phyloP scores from a whole-genome alignment of 1,140 invertebrate genomes.

The Physella acuta region DNA sequence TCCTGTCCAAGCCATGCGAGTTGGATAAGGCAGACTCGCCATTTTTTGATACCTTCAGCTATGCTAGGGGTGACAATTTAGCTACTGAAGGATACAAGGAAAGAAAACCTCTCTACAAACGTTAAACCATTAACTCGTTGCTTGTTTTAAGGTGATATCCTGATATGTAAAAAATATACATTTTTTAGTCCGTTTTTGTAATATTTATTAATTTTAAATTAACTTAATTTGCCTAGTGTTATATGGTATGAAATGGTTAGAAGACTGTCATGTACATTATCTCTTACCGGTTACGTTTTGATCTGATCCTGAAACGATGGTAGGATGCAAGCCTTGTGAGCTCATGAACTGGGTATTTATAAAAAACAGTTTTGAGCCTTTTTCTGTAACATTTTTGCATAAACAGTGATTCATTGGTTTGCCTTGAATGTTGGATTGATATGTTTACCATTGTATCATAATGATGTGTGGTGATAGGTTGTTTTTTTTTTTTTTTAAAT shows the following conservation, averaged over 20 bases:
- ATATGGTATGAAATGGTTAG: too few species aligned
- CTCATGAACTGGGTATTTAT: background rate
- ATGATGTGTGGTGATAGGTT: too few species aligned
- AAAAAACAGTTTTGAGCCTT: background rate
- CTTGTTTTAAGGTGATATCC: background rate
- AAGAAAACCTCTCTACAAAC: slow-evolving; percentile 20
- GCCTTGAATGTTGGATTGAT: too few species aligned
- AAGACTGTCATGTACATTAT: too few species aligned
- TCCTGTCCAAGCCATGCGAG: background rate
- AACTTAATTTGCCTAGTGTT: background rate
- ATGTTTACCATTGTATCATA: too few species aligned
- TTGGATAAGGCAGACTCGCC: background rate
- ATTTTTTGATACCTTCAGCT: background rate
- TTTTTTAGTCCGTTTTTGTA: background rate
- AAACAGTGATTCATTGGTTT: too few species aligned
- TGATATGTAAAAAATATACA: background rate
- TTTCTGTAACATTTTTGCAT: too few species aligned
- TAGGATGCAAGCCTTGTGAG: too few species aligned
- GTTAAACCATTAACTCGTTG: background rate
- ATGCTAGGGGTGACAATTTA: background rate
- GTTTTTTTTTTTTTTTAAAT: too few species aligned
- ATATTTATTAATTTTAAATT: background rate
- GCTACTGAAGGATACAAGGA: background rate
- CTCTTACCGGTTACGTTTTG: too few species aligned
- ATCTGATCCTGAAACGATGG: too few species aligned